A percentile compares a stretch with the other conserved stretches of the same genome.
Evolutionary conservation across 2,888 invertebrate genomes (phyloP).

Genomic region (Liopterus haemorrhoidalis): DNA sequence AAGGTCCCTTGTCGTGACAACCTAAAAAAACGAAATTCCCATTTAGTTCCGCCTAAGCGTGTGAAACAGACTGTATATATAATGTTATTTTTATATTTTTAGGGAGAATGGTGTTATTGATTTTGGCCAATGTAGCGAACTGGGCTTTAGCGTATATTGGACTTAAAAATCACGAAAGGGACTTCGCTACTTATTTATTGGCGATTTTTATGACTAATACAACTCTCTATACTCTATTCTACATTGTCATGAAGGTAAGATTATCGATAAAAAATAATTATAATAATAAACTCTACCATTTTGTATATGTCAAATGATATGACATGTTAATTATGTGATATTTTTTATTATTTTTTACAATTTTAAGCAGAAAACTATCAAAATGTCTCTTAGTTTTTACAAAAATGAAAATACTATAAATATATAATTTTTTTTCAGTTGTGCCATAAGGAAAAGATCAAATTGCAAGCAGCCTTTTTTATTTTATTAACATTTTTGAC

Average conservation of each 20-base stretch:
- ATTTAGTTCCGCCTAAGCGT: no score
- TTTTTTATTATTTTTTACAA: no score
- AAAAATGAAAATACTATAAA: slow-evolving; percentile 2
- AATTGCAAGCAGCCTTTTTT: slow-evolving; percentile 57
- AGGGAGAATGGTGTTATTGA: slow-evolving; percentile 53
- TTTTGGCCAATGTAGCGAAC: slow-evolving; percentile 58
- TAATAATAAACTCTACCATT: slow-evolving; percentile 29
- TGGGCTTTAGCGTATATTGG: slow-evolving; percentile 63
- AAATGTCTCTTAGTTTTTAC: no score
- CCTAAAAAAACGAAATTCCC: no score
- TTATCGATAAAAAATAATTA: slow-evolving; percentile 36
- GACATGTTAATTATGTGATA: no score
- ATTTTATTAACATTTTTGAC: slow-evolving; percentile 56
- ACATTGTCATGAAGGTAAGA: slow-evolving; percentile 74
- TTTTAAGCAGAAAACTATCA: no score
- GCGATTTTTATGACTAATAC: slow-evolving; percentile 78
- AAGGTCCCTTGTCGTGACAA: no score
- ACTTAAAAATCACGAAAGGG: slow-evolving; percentile 54
- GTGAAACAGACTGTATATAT: no score
- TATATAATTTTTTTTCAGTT: slow-evolving; percentile 45
- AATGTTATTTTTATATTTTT: slow-evolving; percentile 23
- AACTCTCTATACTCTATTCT: slow-evolving; percentile 71
- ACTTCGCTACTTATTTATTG: slow-evolving; percentile 75
- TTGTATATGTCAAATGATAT: no score
- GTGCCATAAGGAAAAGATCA: slow-evolving; percentile 59